These are phyloP conservation scores for Microctonus hyperodae DNA, from an alignment of 2,888 invertebrate species.

Conservation along the genomic window DNA sequence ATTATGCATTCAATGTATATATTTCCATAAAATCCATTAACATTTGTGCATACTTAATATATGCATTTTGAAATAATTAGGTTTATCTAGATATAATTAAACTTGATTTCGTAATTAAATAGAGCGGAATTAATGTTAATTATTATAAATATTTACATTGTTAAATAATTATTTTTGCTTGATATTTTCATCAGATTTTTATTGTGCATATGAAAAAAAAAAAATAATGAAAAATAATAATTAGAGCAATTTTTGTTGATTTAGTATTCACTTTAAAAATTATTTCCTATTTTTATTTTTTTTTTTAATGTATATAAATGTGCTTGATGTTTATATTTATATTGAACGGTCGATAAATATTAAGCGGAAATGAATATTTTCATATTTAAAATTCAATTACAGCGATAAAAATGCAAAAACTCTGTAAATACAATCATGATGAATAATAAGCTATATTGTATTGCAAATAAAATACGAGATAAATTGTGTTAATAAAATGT, in stretches of 20 bases:
- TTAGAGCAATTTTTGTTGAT: too few relatives aligned
- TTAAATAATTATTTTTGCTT: too few relatives aligned
- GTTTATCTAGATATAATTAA: not conserved
- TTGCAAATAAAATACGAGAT: not conserved
- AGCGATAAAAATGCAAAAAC: not conserved
- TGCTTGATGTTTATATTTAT: not conserved
- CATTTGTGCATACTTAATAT: constrained; percentile 45
- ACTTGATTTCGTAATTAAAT: not conserved
- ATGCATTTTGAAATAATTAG: constrained; percentile 43
- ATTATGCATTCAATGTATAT: constrained; percentile 47
- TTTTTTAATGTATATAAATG: not conserved
- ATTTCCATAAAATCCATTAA: constrained; percentile 57
- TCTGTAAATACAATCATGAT: not conserved
- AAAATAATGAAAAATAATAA: too few relatives aligned
- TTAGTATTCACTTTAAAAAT: not conserved
- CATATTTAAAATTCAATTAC: too few relatives aligned
- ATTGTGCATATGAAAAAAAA: too few relatives aligned
- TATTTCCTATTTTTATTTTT: not conserved
- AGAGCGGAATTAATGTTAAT: not conserved
- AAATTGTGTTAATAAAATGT: not conserved
- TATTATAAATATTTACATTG: not conserved
- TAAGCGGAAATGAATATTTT: not conserved
- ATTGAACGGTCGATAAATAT: not conserved
- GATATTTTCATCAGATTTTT: too few relatives aligned
- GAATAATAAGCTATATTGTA: not conserved